Evolutionary conservation across 2,113 vertebrate genomes (phyloP), one percentile per base, ranked within the genome.

Genomic region (Erythrolamprus reginae): DNA sequence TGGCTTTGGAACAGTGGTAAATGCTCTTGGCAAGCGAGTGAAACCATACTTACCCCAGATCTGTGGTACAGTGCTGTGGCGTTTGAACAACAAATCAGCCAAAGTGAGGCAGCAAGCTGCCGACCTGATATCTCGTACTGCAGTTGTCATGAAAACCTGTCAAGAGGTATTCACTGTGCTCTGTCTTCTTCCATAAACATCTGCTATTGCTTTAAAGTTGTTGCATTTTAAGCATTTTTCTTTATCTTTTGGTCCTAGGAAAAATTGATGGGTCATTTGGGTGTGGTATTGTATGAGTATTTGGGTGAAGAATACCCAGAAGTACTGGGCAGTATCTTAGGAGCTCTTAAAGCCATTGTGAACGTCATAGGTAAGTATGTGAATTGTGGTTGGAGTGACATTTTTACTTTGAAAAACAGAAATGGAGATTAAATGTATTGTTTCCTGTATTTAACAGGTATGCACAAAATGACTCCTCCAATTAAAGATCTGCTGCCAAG

Each of bases 391-490:
- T 85, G 55, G 85, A 93, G 48, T 7, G 28, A 65, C 89, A 87
- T 58, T 0, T 26, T 84, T 58, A 42, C 50, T n/a, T 56, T 88
- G 90, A 83, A 19, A 82, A 56, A 93, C n/a, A 0, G 9, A 58
- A 15, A 45, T 0, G 88, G n/a, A n/a, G 65, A 82, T 93, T 48
- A 95, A 82, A 21, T 19, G 2, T 3, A 53, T 65, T 0, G 1
- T 24, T 90, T 13, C 94, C 90, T 94, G 2, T 88, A 3, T 93
- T 94, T 77, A 50, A 90, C 93, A 99, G 99, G 99, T 92, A 99
- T 99, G 99, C 99, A 99, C 97, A 99, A 99, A 97, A 99, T 99
- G 99, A 99, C 99, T 0, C 99, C 99, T 42, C 99, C 99, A 5
- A 99, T 99, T 95, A 99, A 99, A 97, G 99, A 99, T 94, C 96